phyloP scores from a whole-genome alignment of 2,888 invertebrate genomes.

The Sympetrum striolatum region DNA sequence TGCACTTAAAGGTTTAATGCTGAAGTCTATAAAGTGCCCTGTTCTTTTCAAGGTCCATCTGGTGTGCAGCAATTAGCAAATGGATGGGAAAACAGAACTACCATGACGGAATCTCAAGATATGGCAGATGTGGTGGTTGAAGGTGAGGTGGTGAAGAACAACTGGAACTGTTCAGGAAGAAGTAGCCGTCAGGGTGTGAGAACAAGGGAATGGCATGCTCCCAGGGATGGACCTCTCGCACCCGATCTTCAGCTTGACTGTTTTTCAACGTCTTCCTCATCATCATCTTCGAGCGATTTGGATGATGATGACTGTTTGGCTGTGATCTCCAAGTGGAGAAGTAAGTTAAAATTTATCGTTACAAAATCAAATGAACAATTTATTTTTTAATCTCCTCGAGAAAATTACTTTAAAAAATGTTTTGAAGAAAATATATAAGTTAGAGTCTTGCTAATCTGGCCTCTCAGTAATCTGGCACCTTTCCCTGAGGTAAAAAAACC shows the following conservation, averaged over 20 bases:
- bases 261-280: conserved; percentile 60
- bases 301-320: conserved; percentile 22
- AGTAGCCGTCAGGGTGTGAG: neutral
- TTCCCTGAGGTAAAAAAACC: no score
- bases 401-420: no score
- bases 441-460: no score
- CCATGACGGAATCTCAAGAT: neutral
- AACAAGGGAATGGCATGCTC: neutral
- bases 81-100: neutral
- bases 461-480: no score
- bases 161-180: neutral
- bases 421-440: no score
- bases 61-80: conserved; percentile 5
- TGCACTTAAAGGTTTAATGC: no score
- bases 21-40: no score
- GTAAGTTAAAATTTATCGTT: neutral
- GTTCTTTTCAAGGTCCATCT: neutral
- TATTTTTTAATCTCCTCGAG: no score
- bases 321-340: conserved; percentile 30
- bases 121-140: conserved; percentile 16
- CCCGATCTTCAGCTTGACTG: conserved; percentile 82
- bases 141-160: conserved; percentile 1
- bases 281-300: conserved; percentile 14
- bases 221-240: conserved; percentile 64
- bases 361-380: no score